Base-by-base conservation (phyloP, 2,113 vertebrate genomes). In the Argyrosomus japonicus region DNA sequence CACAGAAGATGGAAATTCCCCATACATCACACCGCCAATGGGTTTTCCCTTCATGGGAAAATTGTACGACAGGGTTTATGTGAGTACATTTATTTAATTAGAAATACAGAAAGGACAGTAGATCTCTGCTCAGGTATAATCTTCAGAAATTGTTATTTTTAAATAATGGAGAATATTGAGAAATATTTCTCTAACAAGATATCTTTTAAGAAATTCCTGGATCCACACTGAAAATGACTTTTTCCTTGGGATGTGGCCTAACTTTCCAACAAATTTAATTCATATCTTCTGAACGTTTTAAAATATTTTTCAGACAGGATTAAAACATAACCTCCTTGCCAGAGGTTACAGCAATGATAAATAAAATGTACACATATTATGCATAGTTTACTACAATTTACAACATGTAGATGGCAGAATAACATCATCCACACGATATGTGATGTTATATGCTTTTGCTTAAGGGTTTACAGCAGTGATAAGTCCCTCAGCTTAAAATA, bases 21-120 rank as follows among this genome's bases (percentile, higher is more conserved):
- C 95, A 4, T 96, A 94, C 84, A 95, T 96, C 54, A 86, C n/a
- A 47, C 95, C 94, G 19, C 92, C 93, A 1, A 70, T 90, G 64
- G 94, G 94, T 32, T 94, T 96, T 72, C 94, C 93, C 18, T 95
- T 96, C 29, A 61, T 95, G 81, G 95, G 95, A 13, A 94, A 92
- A 77, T 58, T 92, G 45, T 96, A 93, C 32, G 67, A 95, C 72
- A 94, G 94, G 40, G 23, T 96, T 63, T 96, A 93, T 92, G 96
- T 96, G 87, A 95, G 96, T 23, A 1, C 1, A 40, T 32, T 36
- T 69, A 19, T 63, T 9, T 50, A 29, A 45, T 3, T 19, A 27
- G 12, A 12, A 25, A 53, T 0, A 45, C 23, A 5, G 11, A 13
- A 80, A 23, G 3, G 3, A 25, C 6, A 57, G 53, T 4, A 25